Conservation (phyloP, 2,888 invertebrate species). For the Tenodera sinensis region DNA sequence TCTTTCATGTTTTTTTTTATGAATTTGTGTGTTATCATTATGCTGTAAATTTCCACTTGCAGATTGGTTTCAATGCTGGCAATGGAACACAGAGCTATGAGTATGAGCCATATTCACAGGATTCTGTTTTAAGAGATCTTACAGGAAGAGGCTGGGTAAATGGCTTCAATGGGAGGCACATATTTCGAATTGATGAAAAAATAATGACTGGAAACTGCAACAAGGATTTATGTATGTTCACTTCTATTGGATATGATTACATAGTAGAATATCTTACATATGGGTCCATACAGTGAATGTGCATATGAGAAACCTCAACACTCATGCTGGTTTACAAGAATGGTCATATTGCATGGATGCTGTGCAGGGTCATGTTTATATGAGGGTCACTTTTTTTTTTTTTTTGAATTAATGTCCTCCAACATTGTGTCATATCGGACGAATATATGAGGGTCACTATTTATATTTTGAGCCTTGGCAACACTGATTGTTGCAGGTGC, state of each 20-base stretch:
- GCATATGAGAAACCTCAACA: too few species aligned
- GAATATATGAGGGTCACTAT: too few species aligned
- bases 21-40: background rate
- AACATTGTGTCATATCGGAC: too few species aligned
- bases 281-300: background rate
- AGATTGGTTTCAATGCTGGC: slow-evolving; percentile 96
- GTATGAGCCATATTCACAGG: slow-evolving; percentile 87
- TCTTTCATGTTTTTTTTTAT: too few species aligned
- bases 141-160: slow-evolving; percentile 84
- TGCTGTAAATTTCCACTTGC: background rate
- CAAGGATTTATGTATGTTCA: slow-evolving; percentile 71
- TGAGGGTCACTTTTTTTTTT: too few species aligned
- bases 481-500: too few species aligned
- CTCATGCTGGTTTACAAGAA: too few species aligned
- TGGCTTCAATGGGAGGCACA: slow-evolving; percentile 83
- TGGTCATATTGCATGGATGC: too few species aligned
- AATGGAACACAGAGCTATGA: slow-evolving; percentile 87
- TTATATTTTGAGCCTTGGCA: too few species aligned
- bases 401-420: too few species aligned
- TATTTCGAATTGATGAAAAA: slow-evolving; percentile 92
- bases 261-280: background rate
- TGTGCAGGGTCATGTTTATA: too few species aligned
- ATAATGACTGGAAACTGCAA: slow-evolving; percentile 91
- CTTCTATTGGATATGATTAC: background rate
- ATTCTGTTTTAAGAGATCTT: slow-evolving; percentile 77